Base-by-base conservation (phyloP, 2,113 vertebrate genomes). In the Tonatia bakeri region DNA sequence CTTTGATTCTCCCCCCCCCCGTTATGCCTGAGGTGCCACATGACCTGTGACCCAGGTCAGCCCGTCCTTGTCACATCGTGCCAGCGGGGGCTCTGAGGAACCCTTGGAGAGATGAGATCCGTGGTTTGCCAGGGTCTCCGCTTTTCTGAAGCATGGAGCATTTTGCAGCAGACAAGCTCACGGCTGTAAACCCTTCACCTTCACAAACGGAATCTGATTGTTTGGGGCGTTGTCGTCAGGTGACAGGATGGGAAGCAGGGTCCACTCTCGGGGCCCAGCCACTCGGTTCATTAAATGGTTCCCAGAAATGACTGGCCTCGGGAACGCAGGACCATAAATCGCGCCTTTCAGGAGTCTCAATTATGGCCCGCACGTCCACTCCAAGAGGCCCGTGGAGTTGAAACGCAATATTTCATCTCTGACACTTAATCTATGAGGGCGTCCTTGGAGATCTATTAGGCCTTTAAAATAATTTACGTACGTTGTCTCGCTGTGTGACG, bases 331-430 rank as follows among this genome's bases (percentile, higher is more conserved):
- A 90, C 95, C 95, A 97, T 98, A 97, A 95, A 98, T 96, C 5
- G n/a, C 72, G 31, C 90, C 43, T 98, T 61, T 92, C 67, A 95
- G 76, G 87, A 87, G 80, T 95, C 96, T 97, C 96, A 86, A 45
- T 98, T 97, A 94, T 96, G 95, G 97, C 96, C 97, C 95, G 95
- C 94, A 59, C 84, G 81, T 96, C 97, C 86, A 87, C 96, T 98
- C 94, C 97, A 94, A 98, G 97, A 87, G 87, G 87, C 96, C 76
- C 81, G 43, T 36, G 87, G 94, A 96, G 97, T 90, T 98, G 98
- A 98, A 98, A 98, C 96, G 97, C 94, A 95, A 92, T 98, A 98
- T 98, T 98, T 99, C 98, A 98, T 98, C 98, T 89, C 86, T 98
- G 98, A 98, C 98, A 97, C 86, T 97, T 98, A 98, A 98, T 98